Conservation (phyloP, 2,797 vertebrate species). For the Leuciscus waleckii region DNA sequence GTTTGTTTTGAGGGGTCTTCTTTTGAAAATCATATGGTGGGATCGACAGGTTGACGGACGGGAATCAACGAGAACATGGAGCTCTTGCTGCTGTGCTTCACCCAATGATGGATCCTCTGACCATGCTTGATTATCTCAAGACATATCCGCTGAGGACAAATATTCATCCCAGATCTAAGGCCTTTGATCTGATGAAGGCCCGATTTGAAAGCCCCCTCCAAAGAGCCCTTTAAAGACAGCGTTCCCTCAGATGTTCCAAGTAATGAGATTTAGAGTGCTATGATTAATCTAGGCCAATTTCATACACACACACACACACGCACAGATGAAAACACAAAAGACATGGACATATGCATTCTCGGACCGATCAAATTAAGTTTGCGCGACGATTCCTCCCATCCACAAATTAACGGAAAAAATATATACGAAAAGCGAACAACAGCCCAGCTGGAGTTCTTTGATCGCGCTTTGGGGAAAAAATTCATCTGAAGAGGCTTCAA, state of each 20-base stretch:
- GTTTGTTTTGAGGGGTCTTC: constrained; percentile 74
- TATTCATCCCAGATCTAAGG: constrained; percentile 71
- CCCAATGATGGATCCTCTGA: constrained; percentile 75
- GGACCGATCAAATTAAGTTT: constrained; percentile 68
- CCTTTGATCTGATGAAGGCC: constrained; percentile 86
- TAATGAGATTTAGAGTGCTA: constrained; percentile 85
- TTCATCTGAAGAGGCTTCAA: constrained; percentile 78
- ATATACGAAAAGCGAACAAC: constrained; percentile 63
- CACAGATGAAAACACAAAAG: constrained; percentile 51
- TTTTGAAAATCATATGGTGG: constrained; percentile 79
- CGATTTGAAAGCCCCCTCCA: constrained; percentile 81
- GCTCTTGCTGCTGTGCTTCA: constrained; percentile 79
- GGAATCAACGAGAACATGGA: constrained; percentile 76
- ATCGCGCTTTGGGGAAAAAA: constrained; percentile 77
- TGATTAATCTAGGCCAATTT: constrained; percentile 80
- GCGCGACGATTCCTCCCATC: constrained; percentile 64
- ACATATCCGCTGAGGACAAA: constrained; percentile 68
- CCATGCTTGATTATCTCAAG: constrained; percentile 74
- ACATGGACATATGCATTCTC: constrained; percentile 59
- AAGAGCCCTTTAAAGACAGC: constrained; percentile 80
- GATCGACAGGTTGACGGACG: constrained; percentile 81
- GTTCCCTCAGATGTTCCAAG: constrained; percentile 82
- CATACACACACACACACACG: constrained; percentile 55
- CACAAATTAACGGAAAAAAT: constrained; percentile 60
- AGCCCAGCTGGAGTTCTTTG: constrained; percentile 80